A percentile compares a stretch with the other conserved stretches of the same genome.
Conservation (phyloP, 1,140 invertebrate species). For the Geopemphigus sp. region DNA sequence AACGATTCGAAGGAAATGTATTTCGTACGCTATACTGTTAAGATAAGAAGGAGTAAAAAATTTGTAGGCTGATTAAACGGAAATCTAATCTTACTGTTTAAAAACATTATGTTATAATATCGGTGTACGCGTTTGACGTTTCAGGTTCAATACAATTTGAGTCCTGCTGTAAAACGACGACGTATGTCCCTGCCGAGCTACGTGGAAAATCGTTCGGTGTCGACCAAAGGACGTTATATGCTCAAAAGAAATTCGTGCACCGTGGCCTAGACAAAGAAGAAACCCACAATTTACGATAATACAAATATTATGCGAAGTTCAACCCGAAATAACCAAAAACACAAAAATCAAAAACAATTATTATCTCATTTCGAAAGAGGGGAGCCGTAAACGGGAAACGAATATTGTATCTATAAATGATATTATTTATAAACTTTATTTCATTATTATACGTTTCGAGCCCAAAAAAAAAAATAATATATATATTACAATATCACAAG, state of each 20-base stretch:
- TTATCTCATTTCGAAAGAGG: slow-evolving; percentile 15
- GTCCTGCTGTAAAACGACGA: slow-evolving; percentile 58
- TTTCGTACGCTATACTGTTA: too few species aligned
- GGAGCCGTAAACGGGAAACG: too few species aligned
- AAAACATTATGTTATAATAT: not conserved
- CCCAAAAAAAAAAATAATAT: not conserved
- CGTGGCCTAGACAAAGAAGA: slow-evolving; percentile 52
- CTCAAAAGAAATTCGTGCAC: slow-evolving; percentile 56
- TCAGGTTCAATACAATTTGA: slow-evolving; percentile 58
- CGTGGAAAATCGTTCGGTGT: slow-evolving; percentile 50
- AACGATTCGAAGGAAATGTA: too few species aligned
- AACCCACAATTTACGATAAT: not conserved
- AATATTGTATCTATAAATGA: too few species aligned
- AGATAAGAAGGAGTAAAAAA: too few species aligned
- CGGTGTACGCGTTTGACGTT: not conserved
- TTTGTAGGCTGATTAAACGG: too few species aligned
- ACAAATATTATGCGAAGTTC: too few species aligned
- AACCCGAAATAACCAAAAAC: too few species aligned
- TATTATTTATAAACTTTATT: not conserved
- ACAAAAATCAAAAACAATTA: not conserved
- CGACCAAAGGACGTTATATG: slow-evolving; percentile 52
- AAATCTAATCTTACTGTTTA: not conserved
- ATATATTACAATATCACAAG: not conserved
- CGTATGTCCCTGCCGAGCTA: slow-evolving; percentile 59
- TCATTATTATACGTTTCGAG: not conserved